Evolutionary conservation across 2,113 vertebrate genomes (phyloP).

Genomic region (Terrapene triunguis): DNA sequence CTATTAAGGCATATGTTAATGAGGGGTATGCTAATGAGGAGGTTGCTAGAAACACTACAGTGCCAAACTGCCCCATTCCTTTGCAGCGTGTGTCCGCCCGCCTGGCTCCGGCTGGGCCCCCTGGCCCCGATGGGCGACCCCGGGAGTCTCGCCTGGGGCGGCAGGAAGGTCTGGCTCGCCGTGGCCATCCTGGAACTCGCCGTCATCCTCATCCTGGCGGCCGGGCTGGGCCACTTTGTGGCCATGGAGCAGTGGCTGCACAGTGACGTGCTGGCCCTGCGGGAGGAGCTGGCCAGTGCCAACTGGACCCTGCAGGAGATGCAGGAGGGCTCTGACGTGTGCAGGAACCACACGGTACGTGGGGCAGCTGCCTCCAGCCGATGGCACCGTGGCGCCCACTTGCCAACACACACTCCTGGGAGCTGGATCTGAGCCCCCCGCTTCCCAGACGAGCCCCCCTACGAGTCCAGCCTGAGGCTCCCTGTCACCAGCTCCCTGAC

Average conservation of each 20-base stretch:
- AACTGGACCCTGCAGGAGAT: not conserved
- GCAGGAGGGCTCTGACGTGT: not conserved
- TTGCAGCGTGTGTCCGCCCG: accelerated
- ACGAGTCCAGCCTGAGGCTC: not conserved
- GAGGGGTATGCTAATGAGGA: no score
- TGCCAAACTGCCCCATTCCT: no score
- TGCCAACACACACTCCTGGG: not conserved
- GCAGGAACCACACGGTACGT: not conserved
- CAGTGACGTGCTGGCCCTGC: not conserved
- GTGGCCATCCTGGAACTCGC: not conserved
- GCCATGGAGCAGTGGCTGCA: not conserved
- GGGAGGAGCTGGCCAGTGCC: not conserved
- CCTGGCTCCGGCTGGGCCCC: accelerated
- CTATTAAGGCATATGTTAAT: no score
- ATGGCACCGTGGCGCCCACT: no score
- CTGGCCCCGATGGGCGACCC: not conserved
- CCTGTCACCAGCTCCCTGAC: no score
- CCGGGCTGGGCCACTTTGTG: not conserved
- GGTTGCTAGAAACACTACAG: no score
- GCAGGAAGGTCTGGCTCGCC: not conserved
- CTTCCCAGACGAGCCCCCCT: not conserved
- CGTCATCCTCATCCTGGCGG: not conserved
- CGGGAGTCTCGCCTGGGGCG: not conserved
- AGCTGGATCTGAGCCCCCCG: not conserved
- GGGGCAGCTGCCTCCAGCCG: not conserved